phyloP scores from a whole-genome alignment of 1,140 invertebrate species.

The Hyles euphorbiae region DNA sequence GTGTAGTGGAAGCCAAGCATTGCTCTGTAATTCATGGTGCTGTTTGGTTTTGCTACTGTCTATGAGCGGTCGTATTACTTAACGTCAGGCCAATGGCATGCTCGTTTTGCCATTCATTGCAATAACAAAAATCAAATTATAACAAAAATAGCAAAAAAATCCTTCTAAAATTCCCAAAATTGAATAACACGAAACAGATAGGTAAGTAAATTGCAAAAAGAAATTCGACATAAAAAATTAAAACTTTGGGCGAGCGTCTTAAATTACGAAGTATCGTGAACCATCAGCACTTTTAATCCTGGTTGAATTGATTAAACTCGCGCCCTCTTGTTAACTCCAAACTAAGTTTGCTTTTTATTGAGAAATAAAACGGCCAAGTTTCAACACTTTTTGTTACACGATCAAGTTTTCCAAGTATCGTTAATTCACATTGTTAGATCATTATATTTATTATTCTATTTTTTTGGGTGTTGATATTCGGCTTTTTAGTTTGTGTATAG shows the following conservation, averaged over 20 bases:
- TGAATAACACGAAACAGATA: neutral
- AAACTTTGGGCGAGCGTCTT: constrained; percentile 3
- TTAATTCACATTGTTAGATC: constrained; percentile 19
- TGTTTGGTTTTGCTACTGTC: too few species aligned
- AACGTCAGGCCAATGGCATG: too few species aligned
- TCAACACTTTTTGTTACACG: constrained; percentile 18
- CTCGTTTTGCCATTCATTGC: too few species aligned
- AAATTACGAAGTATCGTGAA: constrained; percentile 16
- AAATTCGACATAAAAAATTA: neutral
- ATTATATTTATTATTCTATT: constrained; percentile 18
- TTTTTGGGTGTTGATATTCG: constrained; percentile 7
- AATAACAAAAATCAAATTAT: too few species aligned
- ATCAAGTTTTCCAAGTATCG: constrained; percentile 18
- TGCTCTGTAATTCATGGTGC: too few species aligned
- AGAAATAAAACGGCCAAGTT: constrained; percentile 23
- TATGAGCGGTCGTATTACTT: too few species aligned
- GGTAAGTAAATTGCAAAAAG: neutral
- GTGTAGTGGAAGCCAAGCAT: too few species aligned
- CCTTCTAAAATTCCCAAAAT: too few species aligned
- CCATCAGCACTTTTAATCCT: constrained; percentile 18
- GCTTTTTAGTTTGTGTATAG: too few species aligned
- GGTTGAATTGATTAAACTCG: constrained; percentile 23
- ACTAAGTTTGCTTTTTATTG: constrained; percentile 22
- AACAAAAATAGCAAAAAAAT: too few species aligned
- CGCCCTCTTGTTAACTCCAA: constrained; percentile 17